A percentile compares a stretch with the other conserved stretches of the same genome.
Conservation (phyloP, 2,113 vertebrate genomes). For the Cathartes aura region DNA sequence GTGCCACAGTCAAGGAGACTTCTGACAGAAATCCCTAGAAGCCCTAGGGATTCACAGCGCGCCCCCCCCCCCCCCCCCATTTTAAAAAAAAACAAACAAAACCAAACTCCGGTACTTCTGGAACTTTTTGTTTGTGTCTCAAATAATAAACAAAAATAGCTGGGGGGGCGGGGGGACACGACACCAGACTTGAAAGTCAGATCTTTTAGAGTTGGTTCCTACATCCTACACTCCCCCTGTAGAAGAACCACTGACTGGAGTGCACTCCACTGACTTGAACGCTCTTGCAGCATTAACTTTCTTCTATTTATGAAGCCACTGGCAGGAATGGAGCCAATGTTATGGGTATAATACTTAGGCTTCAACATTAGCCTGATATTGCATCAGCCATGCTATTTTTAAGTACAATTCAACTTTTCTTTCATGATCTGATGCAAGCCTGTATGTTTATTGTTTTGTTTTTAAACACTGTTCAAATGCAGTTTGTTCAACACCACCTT, state of each 20-base stretch:
- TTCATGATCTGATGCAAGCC: background rate
- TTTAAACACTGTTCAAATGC: background rate
- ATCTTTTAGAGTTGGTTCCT: background rate
- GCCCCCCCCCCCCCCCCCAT: too few species aligned
- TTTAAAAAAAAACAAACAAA: background rate
- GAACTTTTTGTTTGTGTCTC: background rate
- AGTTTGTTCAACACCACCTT: background rate
- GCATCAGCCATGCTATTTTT: background rate
- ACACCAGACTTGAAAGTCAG: background rate
- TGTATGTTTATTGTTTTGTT: background rate
- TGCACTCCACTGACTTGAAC: background rate
- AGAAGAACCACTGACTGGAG: background rate
- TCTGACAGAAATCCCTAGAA: background rate
- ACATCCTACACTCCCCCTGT: background rate
- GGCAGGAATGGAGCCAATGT: background rate
- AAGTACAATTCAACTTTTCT: background rate
- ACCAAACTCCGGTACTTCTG: background rate
- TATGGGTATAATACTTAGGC: background rate
- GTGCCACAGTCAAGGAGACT: background rate
- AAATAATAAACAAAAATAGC: background rate
- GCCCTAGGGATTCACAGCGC: too few species aligned
- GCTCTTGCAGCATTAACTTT: background rate
- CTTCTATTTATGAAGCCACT: background rate
- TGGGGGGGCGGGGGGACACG: rapidly evolving
- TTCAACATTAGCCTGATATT: background rate